Evolutionary conservation across 2,113 vertebrate species (phyloP).

Genomic region (Oenanthe melanoleuca): DNA sequence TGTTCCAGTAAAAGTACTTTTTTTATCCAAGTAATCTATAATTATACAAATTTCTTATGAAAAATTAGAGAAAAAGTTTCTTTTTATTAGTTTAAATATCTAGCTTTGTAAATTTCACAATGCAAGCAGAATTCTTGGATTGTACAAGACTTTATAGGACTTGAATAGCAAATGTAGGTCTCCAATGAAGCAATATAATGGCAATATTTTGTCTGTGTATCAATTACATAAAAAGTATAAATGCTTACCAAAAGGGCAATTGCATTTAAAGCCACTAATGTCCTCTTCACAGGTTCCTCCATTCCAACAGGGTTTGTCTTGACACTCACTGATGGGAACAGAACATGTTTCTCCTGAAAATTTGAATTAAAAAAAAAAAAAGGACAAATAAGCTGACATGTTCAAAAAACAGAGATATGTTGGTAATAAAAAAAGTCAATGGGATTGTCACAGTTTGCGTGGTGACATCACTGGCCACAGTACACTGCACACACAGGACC

Average conservation of each 20-base stretch:
- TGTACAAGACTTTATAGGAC: neutral
- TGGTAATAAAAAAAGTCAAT: neutral
- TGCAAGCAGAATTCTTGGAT: neutral
- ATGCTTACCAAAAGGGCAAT: conserved; percentile 76
- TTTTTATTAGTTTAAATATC: neutral
- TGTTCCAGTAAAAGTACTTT: neutral
- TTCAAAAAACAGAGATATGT: neutral
- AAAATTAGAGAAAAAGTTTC: neutral
- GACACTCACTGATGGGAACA: conserved; percentile 67
- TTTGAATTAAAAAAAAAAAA: neutral
- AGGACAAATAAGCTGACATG: neutral
- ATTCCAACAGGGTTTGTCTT: conserved; percentile 76
- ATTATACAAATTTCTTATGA: neutral
- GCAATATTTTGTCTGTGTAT: neutral
- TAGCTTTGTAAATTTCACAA: neutral
- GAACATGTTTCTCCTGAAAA: conserved; percentile 75
- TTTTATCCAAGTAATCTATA: neutral
- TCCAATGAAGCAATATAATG: neutral
- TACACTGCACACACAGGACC: neutral
- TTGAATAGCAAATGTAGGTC: neutral
- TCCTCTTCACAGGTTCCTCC: conserved; percentile 78
- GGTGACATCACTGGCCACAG: neutral
- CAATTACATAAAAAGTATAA: neutral
- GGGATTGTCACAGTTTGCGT: neutral
- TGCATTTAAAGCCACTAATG: conserved; percentile 76